Evolutionary conservation across 2,113 vertebrate genomes (phyloP).

Genomic region (Brachyhypopomus gauderio): DNA sequence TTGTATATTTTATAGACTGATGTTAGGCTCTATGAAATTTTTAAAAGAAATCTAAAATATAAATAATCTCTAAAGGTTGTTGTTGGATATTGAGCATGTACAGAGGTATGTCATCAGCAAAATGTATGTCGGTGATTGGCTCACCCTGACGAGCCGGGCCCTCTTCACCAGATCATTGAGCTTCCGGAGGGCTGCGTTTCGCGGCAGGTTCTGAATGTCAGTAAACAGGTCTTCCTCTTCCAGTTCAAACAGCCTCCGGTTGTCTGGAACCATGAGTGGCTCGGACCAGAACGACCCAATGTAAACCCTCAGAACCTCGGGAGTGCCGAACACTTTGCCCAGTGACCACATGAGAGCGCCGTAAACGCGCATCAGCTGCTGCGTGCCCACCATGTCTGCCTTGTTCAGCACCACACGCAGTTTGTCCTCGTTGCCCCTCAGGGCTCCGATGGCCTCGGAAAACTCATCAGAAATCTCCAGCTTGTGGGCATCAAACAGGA

Average conservation of each 20-base stretch:
- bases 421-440: slow-evolving; percentile 92
- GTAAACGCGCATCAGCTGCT: slow-evolving; percentile 94
- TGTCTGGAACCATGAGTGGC: slow-evolving; percentile 84
- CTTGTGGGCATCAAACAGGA: slow-evolving; percentile 93
- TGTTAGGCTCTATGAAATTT: too few species aligned
- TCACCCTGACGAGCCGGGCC: slow-evolving; percentile 86
- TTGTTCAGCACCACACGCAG: slow-evolving; percentile 95
- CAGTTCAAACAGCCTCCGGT: slow-evolving; percentile 86
- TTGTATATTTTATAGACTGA: too few species aligned
- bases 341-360: slow-evolving; percentile 95
- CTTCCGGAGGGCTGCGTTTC: slow-evolving; percentile 86
- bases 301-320: slow-evolving; percentile 91
- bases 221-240: slow-evolving; percentile 91
- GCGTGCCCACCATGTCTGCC: slow-evolving; percentile 91
- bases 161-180: slow-evolving; percentile 93
- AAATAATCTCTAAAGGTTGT: neutral
- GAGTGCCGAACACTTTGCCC: slow-evolving; percentile 89
- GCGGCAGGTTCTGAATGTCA: slow-evolving; percentile 90
- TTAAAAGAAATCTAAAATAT: too few species aligned
- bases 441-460: slow-evolving; percentile 86
- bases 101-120: neutral
- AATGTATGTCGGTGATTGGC: slow-evolving; percentile 32
- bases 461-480: slow-evolving; percentile 95
- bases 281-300: slow-evolving; percentile 95
- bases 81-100: neutral